Evolutionary conservation across 2,888 invertebrate species (phyloP).

Genomic region (Mythimna ferrago): DNA sequence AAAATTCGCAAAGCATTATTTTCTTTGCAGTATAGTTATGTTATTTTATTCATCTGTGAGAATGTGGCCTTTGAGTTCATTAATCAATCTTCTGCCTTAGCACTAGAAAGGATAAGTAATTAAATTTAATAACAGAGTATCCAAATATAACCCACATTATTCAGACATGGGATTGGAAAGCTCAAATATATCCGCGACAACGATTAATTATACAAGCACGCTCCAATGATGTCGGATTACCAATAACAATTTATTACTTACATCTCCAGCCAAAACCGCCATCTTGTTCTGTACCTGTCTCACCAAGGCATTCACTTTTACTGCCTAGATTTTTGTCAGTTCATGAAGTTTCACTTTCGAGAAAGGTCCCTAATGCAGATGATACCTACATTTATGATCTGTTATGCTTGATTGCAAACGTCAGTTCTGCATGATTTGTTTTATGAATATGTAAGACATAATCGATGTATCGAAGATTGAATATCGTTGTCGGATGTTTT

Average conservation of each 20-base stretch:
- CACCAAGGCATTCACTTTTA: slow-evolving; percentile 62
- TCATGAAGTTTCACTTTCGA: slow-evolving; percentile 63
- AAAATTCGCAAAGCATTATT: not conserved
- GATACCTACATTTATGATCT: slow-evolving; percentile 41
- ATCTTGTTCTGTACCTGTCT: slow-evolving; percentile 63
- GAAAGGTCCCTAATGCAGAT: slow-evolving; percentile 55
- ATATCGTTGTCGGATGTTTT: slow-evolving; percentile 18
- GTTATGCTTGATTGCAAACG: slow-evolving; percentile 47
- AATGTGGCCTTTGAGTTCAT: slow-evolving; percentile 5
- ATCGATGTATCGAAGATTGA: slow-evolving; percentile 31
- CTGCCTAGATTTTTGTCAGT: slow-evolving; percentile 61
- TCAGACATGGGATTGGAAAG: slow-evolving; percentile 58
- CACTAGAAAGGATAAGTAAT: slow-evolving; percentile 44
- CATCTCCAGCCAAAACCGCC: slow-evolving; percentile 52
- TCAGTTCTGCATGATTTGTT: slow-evolving; percentile 54
- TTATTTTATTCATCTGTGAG: not conserved
- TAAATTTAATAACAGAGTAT: slow-evolving; percentile 49
- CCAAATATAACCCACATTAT: slow-evolving; percentile 38
- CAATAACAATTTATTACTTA: slow-evolving; percentile 62
- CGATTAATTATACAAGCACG: slow-evolving; percentile 64
- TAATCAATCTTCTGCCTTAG: slow-evolving; percentile 47
- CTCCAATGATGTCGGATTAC: slow-evolving; percentile 61
- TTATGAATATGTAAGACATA: slow-evolving; percentile 39
- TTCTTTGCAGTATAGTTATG: not conserved
- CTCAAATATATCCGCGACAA: slow-evolving; percentile 52